Percentiles rank a stretch among this genome's conserved stretches.
These are phyloP conservation scores for Lacerta bilineata DNA, from an alignment of 2,797 vertebrate species.

Conservation along the genomic window DNA sequence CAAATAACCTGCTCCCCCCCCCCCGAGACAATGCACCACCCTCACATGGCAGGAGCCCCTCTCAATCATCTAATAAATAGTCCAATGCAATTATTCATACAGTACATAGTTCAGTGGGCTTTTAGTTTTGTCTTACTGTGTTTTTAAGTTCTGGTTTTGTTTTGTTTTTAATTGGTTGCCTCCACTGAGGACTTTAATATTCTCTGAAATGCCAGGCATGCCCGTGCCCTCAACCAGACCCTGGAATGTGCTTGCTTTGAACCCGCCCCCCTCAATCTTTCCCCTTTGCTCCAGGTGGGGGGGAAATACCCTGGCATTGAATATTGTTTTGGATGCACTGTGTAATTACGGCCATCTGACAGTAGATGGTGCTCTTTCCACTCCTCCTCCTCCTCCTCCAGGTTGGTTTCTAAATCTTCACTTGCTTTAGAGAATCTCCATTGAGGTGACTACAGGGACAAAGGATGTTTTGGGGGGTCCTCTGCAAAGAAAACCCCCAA, in stretches of 20 bases:
- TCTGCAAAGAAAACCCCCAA: neutral
- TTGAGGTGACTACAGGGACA: neutral
- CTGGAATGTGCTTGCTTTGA: neutral
- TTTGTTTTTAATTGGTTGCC: neutral
- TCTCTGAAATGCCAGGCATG: neutral
- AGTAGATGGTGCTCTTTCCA: slow-evolving; percentile 65
- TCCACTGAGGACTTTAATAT: neutral
- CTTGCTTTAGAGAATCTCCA: too few species aligned
- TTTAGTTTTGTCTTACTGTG: neutral
- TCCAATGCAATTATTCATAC: too few species aligned
- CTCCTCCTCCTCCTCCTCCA: neutral
- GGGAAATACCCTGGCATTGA: too few species aligned
- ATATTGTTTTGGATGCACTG: neutral
- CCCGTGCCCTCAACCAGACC: neutral
- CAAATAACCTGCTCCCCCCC: neutral
- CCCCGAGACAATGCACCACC: neutral
- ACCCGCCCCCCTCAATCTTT: neutral
- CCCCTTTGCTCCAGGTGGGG: neutral
- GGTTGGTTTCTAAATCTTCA: too few species aligned
- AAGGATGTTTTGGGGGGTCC: neutral
- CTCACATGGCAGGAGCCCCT: neutral
- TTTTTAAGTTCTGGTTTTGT: neutral
- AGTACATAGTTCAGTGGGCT: neutral
- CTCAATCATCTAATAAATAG: neutral
- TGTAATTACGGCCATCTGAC: slow-evolving; percentile 26